phyloP scores from a whole-genome alignment of 2,113 vertebrate genomes.

The Xyliphius kryptos region DNA sequence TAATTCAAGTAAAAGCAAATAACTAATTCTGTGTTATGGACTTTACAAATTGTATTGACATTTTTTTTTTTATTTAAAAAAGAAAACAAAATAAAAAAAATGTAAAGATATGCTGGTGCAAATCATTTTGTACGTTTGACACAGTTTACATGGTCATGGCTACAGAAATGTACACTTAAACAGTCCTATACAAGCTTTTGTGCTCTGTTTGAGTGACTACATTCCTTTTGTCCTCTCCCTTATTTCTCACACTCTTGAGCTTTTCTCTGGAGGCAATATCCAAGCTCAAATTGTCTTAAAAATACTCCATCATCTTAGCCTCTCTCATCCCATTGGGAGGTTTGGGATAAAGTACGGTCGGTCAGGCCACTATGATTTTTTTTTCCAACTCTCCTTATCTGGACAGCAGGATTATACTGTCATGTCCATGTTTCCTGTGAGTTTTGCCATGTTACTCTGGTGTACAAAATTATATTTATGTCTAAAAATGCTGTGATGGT shows the following conservation, averaged over 20 bases:
- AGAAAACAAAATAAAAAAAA: too few relatives aligned
- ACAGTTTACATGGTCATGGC: neutral
- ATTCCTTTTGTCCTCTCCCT: constrained; percentile 6
- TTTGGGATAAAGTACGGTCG: constrained; percentile 15
- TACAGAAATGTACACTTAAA: neutral
- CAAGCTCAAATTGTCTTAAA: constrained; percentile 25
- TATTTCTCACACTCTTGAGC: constrained; percentile 34
- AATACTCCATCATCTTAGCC: constrained; percentile 31
- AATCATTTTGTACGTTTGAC: too few relatives aligned
- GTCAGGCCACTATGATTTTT: constrained; percentile 3
- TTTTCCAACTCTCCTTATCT: neutral
- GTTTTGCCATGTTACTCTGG: neutral
- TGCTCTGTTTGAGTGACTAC: constrained; percentile 3
- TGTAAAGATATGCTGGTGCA: too few relatives aligned
- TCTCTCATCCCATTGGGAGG: constrained; percentile 21
- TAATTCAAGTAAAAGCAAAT: neutral
- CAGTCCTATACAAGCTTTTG: neutral
- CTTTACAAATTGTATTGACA: neutral
- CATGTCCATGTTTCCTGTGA: neutral
- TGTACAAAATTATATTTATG: too few relatives aligned
- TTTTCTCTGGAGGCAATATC: constrained; percentile 31
- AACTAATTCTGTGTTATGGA: neutral
- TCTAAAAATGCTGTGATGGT: too few relatives aligned
- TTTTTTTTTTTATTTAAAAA: too few relatives aligned
- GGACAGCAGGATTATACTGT: constrained; percentile 3